Percentiles rank a stretch among this genome's conserved stretches.
Conservation (phyloP, 2,113 vertebrate genomes). For the Bubo blakistoni region DNA sequence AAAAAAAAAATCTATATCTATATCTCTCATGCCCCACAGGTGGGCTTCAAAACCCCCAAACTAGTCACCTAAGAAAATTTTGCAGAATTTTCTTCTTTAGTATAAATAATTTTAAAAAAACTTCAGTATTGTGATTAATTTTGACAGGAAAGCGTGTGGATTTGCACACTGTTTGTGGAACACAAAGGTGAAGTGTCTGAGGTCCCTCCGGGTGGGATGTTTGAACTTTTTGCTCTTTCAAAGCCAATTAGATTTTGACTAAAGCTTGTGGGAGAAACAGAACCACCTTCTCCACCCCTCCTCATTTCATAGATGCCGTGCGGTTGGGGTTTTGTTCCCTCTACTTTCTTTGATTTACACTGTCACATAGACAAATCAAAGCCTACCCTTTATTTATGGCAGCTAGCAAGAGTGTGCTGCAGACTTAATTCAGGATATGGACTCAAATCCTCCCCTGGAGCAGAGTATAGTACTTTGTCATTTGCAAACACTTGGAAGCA, state of each 20-base stretch:
- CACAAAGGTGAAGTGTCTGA: neutral
- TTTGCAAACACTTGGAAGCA: conserved; percentile 42
- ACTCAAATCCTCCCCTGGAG: conserved; percentile 42
- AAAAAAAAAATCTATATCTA: neutral
- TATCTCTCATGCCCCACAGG: neutral
- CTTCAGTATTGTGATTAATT: neutral
- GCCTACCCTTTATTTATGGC: conserved; percentile 47
- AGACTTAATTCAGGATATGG: conserved; percentile 54
- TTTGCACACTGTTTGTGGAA: neutral
- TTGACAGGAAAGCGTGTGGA: neutral
- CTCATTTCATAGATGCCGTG: neutral
- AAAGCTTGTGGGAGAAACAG: neutral
- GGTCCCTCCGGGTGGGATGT: neutral
- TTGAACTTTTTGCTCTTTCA: neutral
- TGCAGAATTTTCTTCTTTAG: neutral
- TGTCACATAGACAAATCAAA: conserved; percentile 33
- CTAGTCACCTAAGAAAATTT: neutral
- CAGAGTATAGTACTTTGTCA: conserved; percentile 4
- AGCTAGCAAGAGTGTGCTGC: neutral
- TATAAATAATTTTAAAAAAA: neutral
- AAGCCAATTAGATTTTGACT: neutral
- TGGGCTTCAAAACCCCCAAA: neutral
- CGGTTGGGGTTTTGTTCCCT: neutral
- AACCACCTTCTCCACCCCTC: neutral
- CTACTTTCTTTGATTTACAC: conserved; percentile 24